Base-by-base conservation (phyloP, 2,113 vertebrate genomes). In the Menura novaehollandiae region DNA sequence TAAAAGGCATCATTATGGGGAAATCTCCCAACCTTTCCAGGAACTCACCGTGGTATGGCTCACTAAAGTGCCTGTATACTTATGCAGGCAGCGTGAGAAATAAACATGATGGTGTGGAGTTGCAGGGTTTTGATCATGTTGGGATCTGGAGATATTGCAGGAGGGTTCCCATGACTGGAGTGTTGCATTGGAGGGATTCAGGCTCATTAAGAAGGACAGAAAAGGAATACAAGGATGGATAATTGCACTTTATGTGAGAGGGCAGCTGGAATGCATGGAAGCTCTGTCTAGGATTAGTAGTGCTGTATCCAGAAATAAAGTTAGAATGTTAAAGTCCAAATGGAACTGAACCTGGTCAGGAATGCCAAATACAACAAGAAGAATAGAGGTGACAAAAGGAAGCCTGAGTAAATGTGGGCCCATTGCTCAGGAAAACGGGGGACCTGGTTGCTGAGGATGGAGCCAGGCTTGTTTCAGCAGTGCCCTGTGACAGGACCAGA, bases 361-460 rank as follows among this genome's bases (percentile, higher is more conserved):
- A 4, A 21, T 46, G 4, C 35, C 26, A 52, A 67, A 81, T 49
- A 47, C 9, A 71, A 27, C 4, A 58, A 44, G 22, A 47, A 47
- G 16, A 32, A 35, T 19, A 76, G 19, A 41, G 6, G 13, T 33
- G 28, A 56, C 28, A 56, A 56, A 62, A 68, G 18, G 13, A 73
- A 68, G 8, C 6, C 47, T 21, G 13, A 10, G 46, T 41, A 62
- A 46, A 56, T 1, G 3, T 51, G 9, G 16, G 7, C 2, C 49
- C 3, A 30, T 60, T 77, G 39, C 14, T 72, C 7, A 56, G 33
- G 28, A 33, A 76, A 58, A 51, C 26, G 9, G 4, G 4, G 5
- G 4, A 21, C 9, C 12, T 23, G n/a, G 7, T 62, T 41, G 30
- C 0, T 0, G 24, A 80, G 17, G 17, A 72, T 17, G 13, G 30